Evolutionary conservation across 2,888 invertebrate species (phyloP), one percentile per base, ranked within the genome.

Genomic region (Coelopa pilipes): DNA sequence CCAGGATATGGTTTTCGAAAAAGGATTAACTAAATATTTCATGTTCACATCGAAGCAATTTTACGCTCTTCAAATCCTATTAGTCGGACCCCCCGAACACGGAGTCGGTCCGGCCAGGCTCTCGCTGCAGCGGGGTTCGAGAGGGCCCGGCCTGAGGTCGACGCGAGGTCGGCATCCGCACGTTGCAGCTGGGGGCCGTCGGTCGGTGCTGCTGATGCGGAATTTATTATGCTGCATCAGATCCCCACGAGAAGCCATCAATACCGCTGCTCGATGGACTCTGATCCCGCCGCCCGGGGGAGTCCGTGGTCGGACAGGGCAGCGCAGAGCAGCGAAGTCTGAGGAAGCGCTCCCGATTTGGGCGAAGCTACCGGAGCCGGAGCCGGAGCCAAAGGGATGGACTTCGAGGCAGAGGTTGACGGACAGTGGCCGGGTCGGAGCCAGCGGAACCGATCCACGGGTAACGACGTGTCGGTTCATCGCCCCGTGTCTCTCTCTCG

Each of bases 51-150:
- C 85, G 87, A 87, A 87, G 87, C 87, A 87, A 87, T 87, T 87
- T 87, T 87, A 87, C 87, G 87, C 87, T 87, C 86, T 87, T 87
- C 87, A 87, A 87, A 87, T 87, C 87, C 87, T 86, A 87, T 87
- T 87, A 87, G 87, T 87, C 85, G 86, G 85, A 84, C 84, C 85
- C 84, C 17, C 24, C 7, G 65, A 65, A 11, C 19, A 11, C n/a
- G 65, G 47, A 12, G 49, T 45, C 19, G 65, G 7, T 62, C 17
- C 49, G 10, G 7, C 17, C 2, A 7, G 24, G 15, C n/a, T 34
- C 15, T 3, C 24, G 9, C 11, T 62, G n/a, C n/a, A n/a, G 24
- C 7, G 60, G 13, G 60, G 60, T 34, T 21, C 21, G 21, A 4
- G 15, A 9, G 15, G 24, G 34, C 15, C 15, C 12, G 3, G 34